Evolutionary conservation across 2,888 invertebrate genomes (phyloP).

Genomic region (Mystacides longicornis): DNA sequence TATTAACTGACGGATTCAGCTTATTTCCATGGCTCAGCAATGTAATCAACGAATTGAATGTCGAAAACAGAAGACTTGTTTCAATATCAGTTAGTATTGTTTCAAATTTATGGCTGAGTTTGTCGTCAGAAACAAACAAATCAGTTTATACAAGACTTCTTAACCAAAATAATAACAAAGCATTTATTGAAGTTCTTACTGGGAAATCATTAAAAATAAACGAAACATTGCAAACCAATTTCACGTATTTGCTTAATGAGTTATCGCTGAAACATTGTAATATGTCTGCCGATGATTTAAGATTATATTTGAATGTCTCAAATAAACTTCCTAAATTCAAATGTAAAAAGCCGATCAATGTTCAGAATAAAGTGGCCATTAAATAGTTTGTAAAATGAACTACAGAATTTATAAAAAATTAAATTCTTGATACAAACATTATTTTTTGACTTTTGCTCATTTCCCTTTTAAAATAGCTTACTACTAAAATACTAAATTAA

Average conservation of each 20-base stretch:
- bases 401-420: too few relatives aligned
- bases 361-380: too few relatives aligned
- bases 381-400: too few relatives aligned
- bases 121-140: conserved; percentile 12
- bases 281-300: conserved; percentile 6
- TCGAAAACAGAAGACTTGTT: conserved; percentile 27
- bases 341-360: too few relatives aligned
- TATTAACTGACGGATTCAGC: conserved; percentile 60
- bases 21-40: conserved; percentile 62
- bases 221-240: conserved; percentile 18
- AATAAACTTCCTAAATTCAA: conserved; percentile 19
- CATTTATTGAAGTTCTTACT: conserved; percentile 6
- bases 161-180: conserved; percentile 1
- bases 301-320: conserved; percentile 19
- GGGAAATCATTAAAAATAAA: conserved; percentile 20
- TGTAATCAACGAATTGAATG: conserved; percentile 30
- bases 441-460: too few relatives aligned
- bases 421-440: too few relatives aligned
- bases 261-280: conserved; percentile 11
- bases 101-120: conserved; percentile 27
- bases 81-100: conserved; percentile 29
- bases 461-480: too few relatives aligned
- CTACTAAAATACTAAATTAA: too few relatives aligned
- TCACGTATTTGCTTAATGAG: conserved; percentile 20
- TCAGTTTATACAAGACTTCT: conserved; percentile 6